These are phyloP conservation scores for Bovichtus diacanthus DNA, from an alignment of 2,797 vertebrate species.

Conservation along the genomic window DNA sequence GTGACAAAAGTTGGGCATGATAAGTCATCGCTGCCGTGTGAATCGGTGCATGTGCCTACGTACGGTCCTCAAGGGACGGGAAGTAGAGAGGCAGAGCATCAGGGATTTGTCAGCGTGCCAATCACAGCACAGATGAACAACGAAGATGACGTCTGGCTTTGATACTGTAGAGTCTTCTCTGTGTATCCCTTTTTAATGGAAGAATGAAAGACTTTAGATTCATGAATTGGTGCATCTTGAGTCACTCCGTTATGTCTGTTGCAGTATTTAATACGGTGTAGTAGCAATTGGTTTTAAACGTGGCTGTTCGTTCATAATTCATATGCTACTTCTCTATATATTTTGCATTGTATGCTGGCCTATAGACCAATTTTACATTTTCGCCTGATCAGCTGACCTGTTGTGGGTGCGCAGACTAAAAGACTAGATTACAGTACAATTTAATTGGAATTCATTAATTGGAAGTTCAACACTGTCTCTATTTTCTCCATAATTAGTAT, in stretches of 20 bases:
- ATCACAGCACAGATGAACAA: slow-evolving; percentile 21
- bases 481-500: background rate
- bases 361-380: background rate
- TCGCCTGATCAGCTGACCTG: background rate
- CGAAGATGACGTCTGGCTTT: background rate
- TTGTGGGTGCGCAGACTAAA: background rate
- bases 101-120: slow-evolving; percentile 35
- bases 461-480: background rate
- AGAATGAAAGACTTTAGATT: background rate
- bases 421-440: background rate
- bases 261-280: background rate
- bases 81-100: slow-evolving; percentile 13
- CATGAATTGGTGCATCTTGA: background rate
- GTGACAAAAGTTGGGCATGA: slow-evolving; percentile 11
- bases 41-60: slow-evolving; percentile 17
- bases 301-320: background rate
- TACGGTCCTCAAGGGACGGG: slow-evolving; percentile 13
- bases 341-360: background rate
- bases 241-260: background rate
- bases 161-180: background rate
- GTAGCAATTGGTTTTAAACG: background rate
- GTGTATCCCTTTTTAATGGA: background rate
- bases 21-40: slow-evolving; percentile 13
- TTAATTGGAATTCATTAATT: background rate
- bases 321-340: background rate